Evolutionary conservation across 2,888 invertebrate genomes (phyloP), one percentile per base, ranked within the genome.

Genomic region (Toxonevra muliebris): DNA sequence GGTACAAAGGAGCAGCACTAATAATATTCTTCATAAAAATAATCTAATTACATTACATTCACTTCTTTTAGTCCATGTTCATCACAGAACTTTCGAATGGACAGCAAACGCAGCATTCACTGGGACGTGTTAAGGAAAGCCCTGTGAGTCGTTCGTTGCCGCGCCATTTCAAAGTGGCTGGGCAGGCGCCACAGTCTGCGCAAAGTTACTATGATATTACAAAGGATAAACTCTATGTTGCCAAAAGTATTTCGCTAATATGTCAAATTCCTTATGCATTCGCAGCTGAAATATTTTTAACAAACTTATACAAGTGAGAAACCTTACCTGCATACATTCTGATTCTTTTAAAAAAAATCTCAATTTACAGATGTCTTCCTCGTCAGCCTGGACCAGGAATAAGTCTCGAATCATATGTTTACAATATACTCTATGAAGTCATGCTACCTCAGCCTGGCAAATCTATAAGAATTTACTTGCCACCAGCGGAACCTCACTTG

Each of bases 371-470:
- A 85, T 93, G 93, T 87, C 89, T 92, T 85, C 93, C 93, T 74
- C 89, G 92, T 79, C 90, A 92, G 82, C 91, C 92, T 12, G 91
- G 91, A 12, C 90, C 92, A 61, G 89, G 92, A 57, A 87, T 93
- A 40, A 93, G 95, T 76, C 88, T 97, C 66, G 98, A 98, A 87
- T 94, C 95, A 69, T 96, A 95, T 86, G 94, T 98, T 11, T 97
- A 96, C 86, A 97, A 97, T 87, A 88, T 98, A 74, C 88, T 98
- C 61, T 96, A 96, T 86, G 97, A 98, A 87, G 94, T 98, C 67
- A 93, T 93, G 79, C 88, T 96, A 76, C 98, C 98, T 53, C 89
- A 92, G 65, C 91, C 94, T 1, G 97, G 97, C 13, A 93, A 95
- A 82, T 95, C 96, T 71, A 88, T 97, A 86, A 87, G 91, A 79